Evolutionary conservation across 2,797 vertebrate genomes (phyloP).

Genomic region (Decapterus maruadsi): DNA sequence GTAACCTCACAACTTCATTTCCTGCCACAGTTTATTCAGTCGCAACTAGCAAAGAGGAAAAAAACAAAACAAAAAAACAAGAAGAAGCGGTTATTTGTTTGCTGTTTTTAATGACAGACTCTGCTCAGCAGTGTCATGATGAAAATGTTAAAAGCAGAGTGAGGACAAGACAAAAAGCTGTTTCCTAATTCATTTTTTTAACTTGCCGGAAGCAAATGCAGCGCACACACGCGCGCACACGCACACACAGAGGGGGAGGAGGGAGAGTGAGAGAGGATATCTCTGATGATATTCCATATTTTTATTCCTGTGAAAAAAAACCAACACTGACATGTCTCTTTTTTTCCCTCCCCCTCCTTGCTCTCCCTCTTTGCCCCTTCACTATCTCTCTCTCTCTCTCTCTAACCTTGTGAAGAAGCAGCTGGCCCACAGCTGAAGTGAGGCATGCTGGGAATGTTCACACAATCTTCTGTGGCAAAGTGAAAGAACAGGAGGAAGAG

Average conservation of each 20-base stretch:
- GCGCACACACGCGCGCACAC: background rate
- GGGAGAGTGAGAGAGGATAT: background rate
- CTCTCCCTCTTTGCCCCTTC: background rate
- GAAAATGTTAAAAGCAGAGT: background rate
- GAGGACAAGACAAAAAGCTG: background rate
- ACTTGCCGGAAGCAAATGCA: constrained; percentile 8
- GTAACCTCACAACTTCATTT: background rate
- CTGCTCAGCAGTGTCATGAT: background rate
- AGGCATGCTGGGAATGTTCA: constrained; percentile 66
- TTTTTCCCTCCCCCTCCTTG: background rate
- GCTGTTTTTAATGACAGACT: background rate
- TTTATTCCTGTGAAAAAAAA: background rate
- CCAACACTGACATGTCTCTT: background rate
- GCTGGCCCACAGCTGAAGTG: constrained; percentile 57
- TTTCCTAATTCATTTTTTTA: constrained; percentile 9
- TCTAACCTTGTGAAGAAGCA: constrained; percentile 11
- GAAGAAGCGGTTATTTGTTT: background rate
- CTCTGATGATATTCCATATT: background rate
- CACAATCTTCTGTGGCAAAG: constrained; percentile 26
- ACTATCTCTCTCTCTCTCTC: background rate
- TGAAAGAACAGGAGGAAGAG: background rate
- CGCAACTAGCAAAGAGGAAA: background rate
- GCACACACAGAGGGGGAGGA: background rate
- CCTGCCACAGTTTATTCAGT: background rate
- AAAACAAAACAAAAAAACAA: too few relatives aligned